Evolutionary conservation across 2,113 vertebrate genomes (phyloP), one percentile per base, ranked within the genome.

Genomic region (Perccottus glenii): DNA sequence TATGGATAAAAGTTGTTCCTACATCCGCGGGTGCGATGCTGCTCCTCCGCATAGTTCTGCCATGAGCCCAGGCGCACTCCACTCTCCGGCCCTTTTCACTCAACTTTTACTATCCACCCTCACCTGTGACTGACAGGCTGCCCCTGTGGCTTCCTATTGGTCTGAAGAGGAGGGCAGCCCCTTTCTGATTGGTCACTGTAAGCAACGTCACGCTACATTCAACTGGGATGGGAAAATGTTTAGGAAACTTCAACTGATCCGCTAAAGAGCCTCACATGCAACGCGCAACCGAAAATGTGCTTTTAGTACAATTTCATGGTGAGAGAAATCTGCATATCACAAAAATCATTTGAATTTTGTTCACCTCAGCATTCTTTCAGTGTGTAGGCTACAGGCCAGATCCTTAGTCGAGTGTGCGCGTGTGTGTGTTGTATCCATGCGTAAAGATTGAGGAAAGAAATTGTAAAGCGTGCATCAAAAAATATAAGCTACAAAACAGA

Each of bases 51-150:
- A 67, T 77, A 68, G 74, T 82, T 90, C 82, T 81, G 69, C 82
- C 88, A 85, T 82, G 85, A 87, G 80, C 87, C 62, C 83, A 57
- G 77, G 46, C 72, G 73, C 63, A 4, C 73, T 86, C 77, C 66
- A 45, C 68, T 85, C 89, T 87, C 86, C 73, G 84, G 85, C 84
- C 86, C 66, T 92, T 93, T 93, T 92, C 92, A 86, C 84, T 84
- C 82, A 75, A 66, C 67, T 65, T 83, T 77, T 65, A 82, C 86
- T 85, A 78, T 90, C 90, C 90, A 90, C 89, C 91, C 92, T 95
- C 91, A 88, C 91, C 76, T 90, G 86, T 91, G 94, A 94, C 86
- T 89, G 94, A 94, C 94, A 93, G 90, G 77, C 82, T 53, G 69
- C 36, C 60, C 75, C 73, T 78, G 45, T 50, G 27, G n/a, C 5